Conservation (phyloP, 2,797 vertebrate genomes). For the Borostomias antarcticus region DNA sequence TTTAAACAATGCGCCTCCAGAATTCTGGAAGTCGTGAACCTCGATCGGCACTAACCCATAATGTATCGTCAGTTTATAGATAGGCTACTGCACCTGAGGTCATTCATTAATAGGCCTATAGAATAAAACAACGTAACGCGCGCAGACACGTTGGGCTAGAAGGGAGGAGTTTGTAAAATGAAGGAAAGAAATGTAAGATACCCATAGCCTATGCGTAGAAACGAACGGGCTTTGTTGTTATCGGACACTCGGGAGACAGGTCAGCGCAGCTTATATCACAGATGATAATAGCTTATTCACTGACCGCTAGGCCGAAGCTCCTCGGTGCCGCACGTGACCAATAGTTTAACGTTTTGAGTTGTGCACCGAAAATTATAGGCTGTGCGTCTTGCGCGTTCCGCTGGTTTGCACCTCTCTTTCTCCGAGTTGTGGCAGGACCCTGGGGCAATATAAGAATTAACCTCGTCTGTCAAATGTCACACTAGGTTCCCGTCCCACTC, state of each 20-base stretch:
- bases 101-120: too few species aligned
- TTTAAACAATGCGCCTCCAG: too few species aligned
- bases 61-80: too few species aligned
- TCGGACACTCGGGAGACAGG: not conserved
- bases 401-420: conserved; percentile 5
- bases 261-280: not conserved
- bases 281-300: not conserved
- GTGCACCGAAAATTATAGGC: too few species aligned
- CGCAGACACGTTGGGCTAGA: not conserved
- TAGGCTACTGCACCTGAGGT: too few species aligned
- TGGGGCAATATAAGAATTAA: conserved; percentile 14
- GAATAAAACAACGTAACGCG: too few species aligned
- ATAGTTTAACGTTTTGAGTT: too few species aligned
- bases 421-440: not conserved
- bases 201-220: not conserved
- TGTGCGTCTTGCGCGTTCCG: too few species aligned
- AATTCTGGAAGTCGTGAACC: too few species aligned
- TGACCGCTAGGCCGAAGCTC: conserved; percentile 2
- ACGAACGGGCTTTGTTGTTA: not conserved
- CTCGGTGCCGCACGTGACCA: not conserved
- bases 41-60: too few species aligned
- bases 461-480: conserved; percentile 22
- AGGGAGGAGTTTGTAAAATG: not conserved
- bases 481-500: conserved; percentile 27
- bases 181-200: too few species aligned